A percentile compares a stretch with the other conserved stretches of the same genome.
These are phyloP conservation scores for Tonatia bakeri DNA, from an alignment of 2,113 vertebrate genomes.

Conservation along the genomic window DNA sequence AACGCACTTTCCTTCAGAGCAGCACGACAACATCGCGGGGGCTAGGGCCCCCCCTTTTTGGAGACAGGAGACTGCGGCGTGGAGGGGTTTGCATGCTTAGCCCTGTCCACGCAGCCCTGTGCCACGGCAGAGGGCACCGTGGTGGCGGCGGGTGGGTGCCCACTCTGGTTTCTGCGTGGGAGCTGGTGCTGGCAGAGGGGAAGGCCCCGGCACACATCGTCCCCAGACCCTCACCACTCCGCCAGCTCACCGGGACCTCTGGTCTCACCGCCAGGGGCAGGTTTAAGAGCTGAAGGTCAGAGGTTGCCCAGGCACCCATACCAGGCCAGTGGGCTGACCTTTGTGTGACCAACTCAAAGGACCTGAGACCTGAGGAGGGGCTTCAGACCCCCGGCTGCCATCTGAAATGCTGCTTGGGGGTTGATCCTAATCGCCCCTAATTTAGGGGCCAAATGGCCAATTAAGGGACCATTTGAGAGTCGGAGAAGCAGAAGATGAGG, in stretches of 20 bases:
- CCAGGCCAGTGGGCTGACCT: slow-evolving; percentile 70
- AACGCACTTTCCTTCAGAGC: fast-evolving
- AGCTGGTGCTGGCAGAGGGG: fast-evolving
- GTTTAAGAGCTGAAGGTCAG: slow-evolving; percentile 68
- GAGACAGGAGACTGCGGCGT: not conserved
- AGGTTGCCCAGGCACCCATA: slow-evolving; percentile 71
- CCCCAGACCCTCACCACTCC: fast-evolving
- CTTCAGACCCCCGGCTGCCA: slow-evolving; percentile 66
- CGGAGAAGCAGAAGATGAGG: slow-evolving; percentile 75
- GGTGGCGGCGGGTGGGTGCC: not conserved
- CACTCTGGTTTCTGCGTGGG: fast-evolving
- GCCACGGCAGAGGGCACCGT: fast-evolving
- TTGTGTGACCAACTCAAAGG: slow-evolving; percentile 75
- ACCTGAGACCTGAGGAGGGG: slow-evolving; percentile 40
- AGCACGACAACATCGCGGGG: fast-evolving
- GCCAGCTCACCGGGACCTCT: fast-evolving
- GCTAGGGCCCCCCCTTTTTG: fast-evolving
- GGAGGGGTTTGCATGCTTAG: fast-evolving
- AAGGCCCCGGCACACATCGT: fast-evolving
- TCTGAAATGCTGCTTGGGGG: slow-evolving; percentile 65
- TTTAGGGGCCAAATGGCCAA: slow-evolving; percentile 79
- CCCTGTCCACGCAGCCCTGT: fast-evolving
- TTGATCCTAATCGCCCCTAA: slow-evolving; percentile 80
- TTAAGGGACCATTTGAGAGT: slow-evolving; percentile 78
- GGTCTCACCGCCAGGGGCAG: not conserved